phyloP scores from a whole-genome alignment of 2,888 invertebrate species.

The Athripsodes cinereus region DNA sequence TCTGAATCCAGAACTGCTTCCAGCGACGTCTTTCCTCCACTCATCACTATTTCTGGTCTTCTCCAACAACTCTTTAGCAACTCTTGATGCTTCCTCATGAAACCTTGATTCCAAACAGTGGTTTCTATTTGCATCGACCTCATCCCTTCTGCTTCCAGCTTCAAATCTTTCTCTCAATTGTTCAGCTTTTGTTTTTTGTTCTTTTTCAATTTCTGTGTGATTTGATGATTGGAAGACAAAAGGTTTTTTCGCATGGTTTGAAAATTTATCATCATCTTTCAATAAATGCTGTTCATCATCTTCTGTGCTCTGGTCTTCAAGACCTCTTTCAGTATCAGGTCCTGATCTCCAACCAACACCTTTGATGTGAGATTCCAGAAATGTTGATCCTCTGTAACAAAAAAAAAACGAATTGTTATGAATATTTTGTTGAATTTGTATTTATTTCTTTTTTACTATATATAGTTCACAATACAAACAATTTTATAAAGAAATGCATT shows the following conservation, averaged over 20 bases:
- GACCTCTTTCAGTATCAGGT: constrained; percentile 36
- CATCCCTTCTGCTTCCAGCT: constrained; percentile 16
- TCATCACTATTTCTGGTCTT: constrained; percentile 9
- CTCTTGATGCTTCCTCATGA: constrained; percentile 11
- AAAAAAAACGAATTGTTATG: not conserved
- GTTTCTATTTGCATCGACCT: constrained; percentile 13
- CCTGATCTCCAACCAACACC: constrained; percentile 42
- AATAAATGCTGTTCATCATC: constrained; percentile 46
- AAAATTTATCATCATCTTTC: constrained; percentile 43
- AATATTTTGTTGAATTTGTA: no score
- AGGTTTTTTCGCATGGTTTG: constrained; percentile 36
- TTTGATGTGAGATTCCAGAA: constrained; percentile 68
- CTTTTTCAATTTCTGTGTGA: constrained; percentile 11
- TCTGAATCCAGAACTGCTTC: constrained; percentile 29
- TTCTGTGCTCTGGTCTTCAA: constrained; percentile 46
- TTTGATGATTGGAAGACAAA: constrained; percentile 12
- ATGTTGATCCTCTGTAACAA: constrained; percentile 65
- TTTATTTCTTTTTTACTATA: no score
- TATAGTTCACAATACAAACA: no score
- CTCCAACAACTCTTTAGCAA: constrained; percentile 8
- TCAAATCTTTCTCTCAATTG: constrained; percentile 22
- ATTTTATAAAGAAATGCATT: no score
- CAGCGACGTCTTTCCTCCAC: constrained; percentile 3
- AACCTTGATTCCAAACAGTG: constrained; percentile 7
- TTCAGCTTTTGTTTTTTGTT: constrained; percentile 28